Evolutionary conservation across 2,113 vertebrate species (phyloP).

Genomic region (Parus major): DNA sequence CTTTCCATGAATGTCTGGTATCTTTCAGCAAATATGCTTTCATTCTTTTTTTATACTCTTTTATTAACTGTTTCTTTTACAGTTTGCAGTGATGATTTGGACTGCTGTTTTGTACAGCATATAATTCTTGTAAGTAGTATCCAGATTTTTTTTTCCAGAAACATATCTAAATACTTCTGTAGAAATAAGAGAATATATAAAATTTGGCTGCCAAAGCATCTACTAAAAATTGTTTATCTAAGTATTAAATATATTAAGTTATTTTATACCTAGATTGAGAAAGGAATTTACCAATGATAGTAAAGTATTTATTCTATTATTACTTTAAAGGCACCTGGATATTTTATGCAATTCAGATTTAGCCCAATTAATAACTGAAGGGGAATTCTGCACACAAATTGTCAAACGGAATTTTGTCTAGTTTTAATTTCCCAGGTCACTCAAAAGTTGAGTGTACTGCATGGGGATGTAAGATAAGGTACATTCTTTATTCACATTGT

Average conservation of each 20-base stretch:
- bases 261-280: slow-evolving; percentile 48
- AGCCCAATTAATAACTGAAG: neutral
- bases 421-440: neutral
- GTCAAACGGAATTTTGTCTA: neutral
- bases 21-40: neutral
- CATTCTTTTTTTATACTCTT: slow-evolving; percentile 12
- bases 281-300: slow-evolving; percentile 39
- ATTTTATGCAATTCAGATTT: neutral
- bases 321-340: slow-evolving; percentile 40
- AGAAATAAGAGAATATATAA: slow-evolving; percentile 34
- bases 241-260: slow-evolving; percentile 61
- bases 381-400: neutral
- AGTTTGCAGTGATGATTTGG: slow-evolving; percentile 20
- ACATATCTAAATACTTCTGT: neutral
- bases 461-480: neutral
- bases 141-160: neutral
- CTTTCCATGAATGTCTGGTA: neutral
- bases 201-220: slow-evolving; percentile 39
- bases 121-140: neutral
- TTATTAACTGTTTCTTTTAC: neutral
- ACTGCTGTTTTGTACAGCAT: slow-evolving; percentile 16
- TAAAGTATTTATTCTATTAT: slow-evolving; percentile 67
- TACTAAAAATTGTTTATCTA: slow-evolving; percentile 33
- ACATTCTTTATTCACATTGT: neutral
- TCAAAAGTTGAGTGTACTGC: neutral